Evolutionary conservation across 2,797 vertebrate species (phyloP), one percentile per base, ranked within the genome.

Genomic region (Chanos chanos): DNA sequence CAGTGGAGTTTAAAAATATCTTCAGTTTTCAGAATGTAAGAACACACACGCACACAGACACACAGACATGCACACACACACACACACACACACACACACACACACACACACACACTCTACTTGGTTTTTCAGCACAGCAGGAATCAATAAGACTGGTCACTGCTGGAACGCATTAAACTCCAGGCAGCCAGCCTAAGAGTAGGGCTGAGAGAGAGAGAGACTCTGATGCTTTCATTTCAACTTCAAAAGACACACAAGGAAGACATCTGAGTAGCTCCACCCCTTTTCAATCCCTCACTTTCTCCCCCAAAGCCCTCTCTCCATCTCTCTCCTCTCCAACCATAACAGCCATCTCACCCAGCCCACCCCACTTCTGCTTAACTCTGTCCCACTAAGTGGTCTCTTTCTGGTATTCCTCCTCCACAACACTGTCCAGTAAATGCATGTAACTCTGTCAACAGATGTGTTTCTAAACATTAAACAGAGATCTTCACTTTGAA

Each of bases 201-300:
- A 7, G 21, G 3, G 55, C 34, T 27, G 54, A 55, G 31, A 30
- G 22, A 28, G 18, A 16, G 6, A 25, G 24, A 5, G 33, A 36
- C 30, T 53, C 50, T 36, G 22, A 60, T 49, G 55, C 47, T 61
- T 64, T 72, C 30, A 64, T 58, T 70, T 49, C 61, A 34, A 62
- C 64, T 64, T 76, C 56, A 70, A 70, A 70, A 21, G 13, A 24
- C 44, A 66, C 70, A 69, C 47, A 44, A 63, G 68, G 68, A 66
- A 74, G 13, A 63, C 8, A 70, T 70, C 55, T 27, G 50, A 45
- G 28, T 9, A 21, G 28, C 33, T 51, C 54, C 44, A 56, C 52
- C 43, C 36, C 19, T 19, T 22, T 18, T 5, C 22, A 18, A 54
- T 59, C 47, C 50, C 27, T 10, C 36, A 50, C n/a, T 51, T 48